Evolutionary conservation across 2,113 vertebrate genomes (phyloP), one percentile per base, ranked within the genome.

Genomic region (Felis chaus): DNA sequence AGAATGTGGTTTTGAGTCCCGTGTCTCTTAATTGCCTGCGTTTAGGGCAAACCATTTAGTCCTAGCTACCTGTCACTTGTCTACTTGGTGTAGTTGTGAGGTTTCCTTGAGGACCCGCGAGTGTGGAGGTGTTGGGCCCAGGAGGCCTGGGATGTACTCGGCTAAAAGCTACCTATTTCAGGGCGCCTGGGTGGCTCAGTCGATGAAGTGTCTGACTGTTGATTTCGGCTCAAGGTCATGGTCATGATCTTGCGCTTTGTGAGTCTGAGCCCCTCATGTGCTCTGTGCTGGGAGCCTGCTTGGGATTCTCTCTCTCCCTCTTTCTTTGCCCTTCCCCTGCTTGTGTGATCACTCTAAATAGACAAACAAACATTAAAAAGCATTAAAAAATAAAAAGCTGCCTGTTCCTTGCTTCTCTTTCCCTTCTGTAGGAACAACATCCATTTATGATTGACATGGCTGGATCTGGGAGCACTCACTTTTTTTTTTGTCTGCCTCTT

Each of bases 1-100:
- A 84, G 76, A 89, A 36, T 50, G 50, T 73, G 55, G n/a, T 61
- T 92, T 89, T 84, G 79, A 94, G 68, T 86, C 19, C 50, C 8
- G 21, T 31, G 45, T 36, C 55, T 50, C 71, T 33, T 16, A 29
- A 29, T 8, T 84, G n/a, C 19, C 5, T 25, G 12, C 25, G 74
- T 83, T 63, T 63, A 48, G 13, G 48, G 19, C 63, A 33, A n/a
- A 48, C 29, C 3, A 1, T 74, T 61, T 53, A 39, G 27, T 91
- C 63, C 36, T 84, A n/a, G 41, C 21, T 71, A 31, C 18, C 16
- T 5, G 48, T 92, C 48, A 16, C 68, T 53, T 7, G 19, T 61
- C 55, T 57, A 2, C 21, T 16, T 9, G 7, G 36, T 39, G 11
- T 57, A 14, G n/a, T 41, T 50, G 79, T 41, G 57, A 71, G 50